Evolutionary conservation across 2,113 vertebrate genomes (phyloP).

Genomic region (human (Homo sapiens)): GRCh38 chr3:12103501-12104000

Average conservation of each 20-base stretch:
- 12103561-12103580: not conserved
- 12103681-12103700: not conserved
- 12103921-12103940: not conserved
- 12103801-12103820: not conserved
- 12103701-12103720: conserved; percentile 23
- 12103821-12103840: not conserved
- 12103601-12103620: not conserved
- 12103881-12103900: not conserved
- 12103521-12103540: not conserved
- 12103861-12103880: not conserved
- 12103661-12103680: not conserved
- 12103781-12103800: conserved; percentile 28
- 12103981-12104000: not conserved
- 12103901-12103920: not conserved
- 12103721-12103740: not conserved
- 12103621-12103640: not conserved
- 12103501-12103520: not conserved
- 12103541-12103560: not conserved
- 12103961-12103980: not conserved
- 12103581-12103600: not conserved
- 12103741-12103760: not conserved
- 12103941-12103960: not conserved
- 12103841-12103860: not conserved
- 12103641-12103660: not conserved
- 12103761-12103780: not conserved